Evolutionary conservation across 2,113 vertebrate species (phyloP).

Genomic region (Oriolus oriolus): DNA sequence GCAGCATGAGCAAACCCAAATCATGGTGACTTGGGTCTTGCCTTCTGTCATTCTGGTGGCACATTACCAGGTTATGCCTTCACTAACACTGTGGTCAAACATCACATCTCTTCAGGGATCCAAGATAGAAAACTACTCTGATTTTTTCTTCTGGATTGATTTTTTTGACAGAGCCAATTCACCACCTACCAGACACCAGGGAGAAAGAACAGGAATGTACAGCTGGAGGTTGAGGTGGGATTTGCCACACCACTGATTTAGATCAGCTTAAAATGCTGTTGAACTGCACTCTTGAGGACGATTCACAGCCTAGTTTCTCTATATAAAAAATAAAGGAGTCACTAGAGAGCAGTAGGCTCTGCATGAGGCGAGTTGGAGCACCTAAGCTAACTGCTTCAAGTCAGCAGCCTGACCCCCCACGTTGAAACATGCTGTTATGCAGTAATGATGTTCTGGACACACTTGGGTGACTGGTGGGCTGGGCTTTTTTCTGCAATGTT

Average conservation of each 20-base stretch:
- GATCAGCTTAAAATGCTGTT: constrained; percentile 12
- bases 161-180: neutral
- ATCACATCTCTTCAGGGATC: neutral
- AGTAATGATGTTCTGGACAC: neutral
- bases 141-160: neutral
- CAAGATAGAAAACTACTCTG: neutral
- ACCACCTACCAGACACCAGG: neutral
- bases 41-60: neutral
- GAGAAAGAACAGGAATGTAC: neutral
- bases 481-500: neutral
- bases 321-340: constrained; percentile 44
- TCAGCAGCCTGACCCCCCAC: constrained; percentile 6
- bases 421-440: neutral
- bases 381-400: neutral
- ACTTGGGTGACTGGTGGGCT: neutral
- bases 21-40: neutral
- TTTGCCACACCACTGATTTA: constrained; percentile 23
- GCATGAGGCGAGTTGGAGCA: neutral
- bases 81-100: neutral
- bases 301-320: constrained; percentile 29
- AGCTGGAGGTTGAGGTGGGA: constrained; percentile 10
- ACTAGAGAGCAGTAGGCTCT: constrained; percentile 12
- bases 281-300: constrained; percentile 5
- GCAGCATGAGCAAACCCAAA: neutral
- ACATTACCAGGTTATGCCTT: neutral